phyloP scores from a whole-genome alignment of 2,113 vertebrate species.

The Pedionomus torquatus region DNA sequence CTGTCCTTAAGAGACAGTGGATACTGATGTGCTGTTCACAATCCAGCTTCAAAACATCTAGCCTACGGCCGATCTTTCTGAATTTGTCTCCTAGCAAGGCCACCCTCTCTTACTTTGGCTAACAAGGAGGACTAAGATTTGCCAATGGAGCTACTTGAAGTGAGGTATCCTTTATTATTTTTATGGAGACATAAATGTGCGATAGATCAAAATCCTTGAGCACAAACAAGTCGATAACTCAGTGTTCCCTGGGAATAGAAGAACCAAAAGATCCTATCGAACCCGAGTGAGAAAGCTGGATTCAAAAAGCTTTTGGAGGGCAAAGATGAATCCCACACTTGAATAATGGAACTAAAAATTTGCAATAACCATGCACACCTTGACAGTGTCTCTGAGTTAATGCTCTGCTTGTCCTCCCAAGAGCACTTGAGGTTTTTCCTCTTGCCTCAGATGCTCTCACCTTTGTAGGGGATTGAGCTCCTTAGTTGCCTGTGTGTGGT shows the following conservation, averaged over 20 bases:
- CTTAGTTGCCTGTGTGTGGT: neutral
- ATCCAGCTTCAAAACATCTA: neutral
- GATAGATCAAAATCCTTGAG: neutral
- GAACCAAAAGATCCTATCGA: rapidly evolving
- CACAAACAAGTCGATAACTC: neutral
- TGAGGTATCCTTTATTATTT: neutral
- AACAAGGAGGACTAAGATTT: neutral
- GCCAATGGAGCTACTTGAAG: neutral
- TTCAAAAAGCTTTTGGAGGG: neutral
- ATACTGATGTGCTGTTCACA: neutral
- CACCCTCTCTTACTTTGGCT: neutral
- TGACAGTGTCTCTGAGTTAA: neutral
- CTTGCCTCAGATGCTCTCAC: neutral
- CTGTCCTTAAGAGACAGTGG: neutral
- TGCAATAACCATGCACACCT: neutral
- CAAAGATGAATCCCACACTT: neutral
- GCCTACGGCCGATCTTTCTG: rapidly evolving
- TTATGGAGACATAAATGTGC: neutral
- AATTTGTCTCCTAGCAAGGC: neutral
- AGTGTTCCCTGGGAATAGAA: neutral
- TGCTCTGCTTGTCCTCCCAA: neutral
- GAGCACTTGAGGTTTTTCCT: neutral
- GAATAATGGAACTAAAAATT: neutral
- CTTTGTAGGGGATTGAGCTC: neutral
- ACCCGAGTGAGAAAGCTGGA: neutral